Base-by-base conservation (phyloP, 2,113 vertebrate genomes). In the Leucosticte australis region DNA sequence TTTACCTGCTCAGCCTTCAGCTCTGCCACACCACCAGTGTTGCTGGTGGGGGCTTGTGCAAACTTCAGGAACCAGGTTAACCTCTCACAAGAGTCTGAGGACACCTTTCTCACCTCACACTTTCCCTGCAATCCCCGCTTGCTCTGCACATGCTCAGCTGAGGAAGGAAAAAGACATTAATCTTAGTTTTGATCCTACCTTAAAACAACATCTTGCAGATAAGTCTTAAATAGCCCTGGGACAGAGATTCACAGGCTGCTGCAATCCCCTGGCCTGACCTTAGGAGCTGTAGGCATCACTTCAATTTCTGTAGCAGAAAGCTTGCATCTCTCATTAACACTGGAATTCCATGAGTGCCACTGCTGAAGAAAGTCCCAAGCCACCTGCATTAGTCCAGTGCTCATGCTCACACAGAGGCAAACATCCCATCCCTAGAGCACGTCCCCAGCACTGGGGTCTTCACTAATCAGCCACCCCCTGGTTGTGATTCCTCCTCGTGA, bases 61-160 rank as follows among this genome's bases (percentile, higher is more conserved):
- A 30, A n/a, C 37, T 70, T 57, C 56, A 64, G 28, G 10, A 84
- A 55, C 28, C 3, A 15, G 26, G 19, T 8, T 50, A 87, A 63
- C 27, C 23, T 80, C n/a, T 91, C 50, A 41, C 16, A 6, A 30
- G 35, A 15, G 18, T 49, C 49, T 64, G 78, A 65, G 13, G 49
- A 22, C 35, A 46, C 30, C 30, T 42, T 46, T 70, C n/a, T 65
- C 24, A 52, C n/a, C 17, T 86, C 37, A 44, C 28, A 37, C 14
- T 8, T 9, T 2, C 28, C 11, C 35, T 65, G 31, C 6, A 8
- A 35, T 6, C 28, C 9, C 55, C 60, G 59, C 35, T 41, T 85
- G 59, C 33, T 64, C n/a, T 39, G n/a, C 27, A 39, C 0, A 0
- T 1, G 1, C 24, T 37, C 0, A 0, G 1, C 0, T 0, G 2